A percentile compares a stretch with the other conserved stretches of the same genome.
phyloP scores from a whole-genome alignment of 2,888 invertebrate genomes.

The Julus scanicus region DNA sequence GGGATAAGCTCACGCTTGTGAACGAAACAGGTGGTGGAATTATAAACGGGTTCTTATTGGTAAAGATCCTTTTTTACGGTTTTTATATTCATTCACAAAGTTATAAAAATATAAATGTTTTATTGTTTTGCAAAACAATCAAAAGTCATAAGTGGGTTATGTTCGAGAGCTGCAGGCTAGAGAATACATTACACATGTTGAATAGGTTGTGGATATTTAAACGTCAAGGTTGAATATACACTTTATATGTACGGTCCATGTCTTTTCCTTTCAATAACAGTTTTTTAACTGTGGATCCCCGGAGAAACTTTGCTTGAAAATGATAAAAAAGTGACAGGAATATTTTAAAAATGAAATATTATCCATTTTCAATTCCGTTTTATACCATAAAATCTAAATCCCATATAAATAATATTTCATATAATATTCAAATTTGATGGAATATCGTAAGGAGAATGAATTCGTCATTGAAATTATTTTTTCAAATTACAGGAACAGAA shows the following conservation, averaged over 20 bases:
- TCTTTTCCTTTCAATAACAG: background rate
- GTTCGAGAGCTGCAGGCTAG: background rate
- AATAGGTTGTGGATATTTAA: background rate
- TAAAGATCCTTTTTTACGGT: background rate
- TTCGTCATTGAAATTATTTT: too few relatives aligned
- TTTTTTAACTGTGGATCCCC: too few relatives aligned
- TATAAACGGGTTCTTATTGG: background rate
- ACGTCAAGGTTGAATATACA: background rate
- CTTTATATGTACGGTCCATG: background rate
- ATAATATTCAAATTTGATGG: too few relatives aligned
- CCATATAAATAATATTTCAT: too few relatives aligned
- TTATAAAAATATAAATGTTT: background rate
- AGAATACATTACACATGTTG: background rate
- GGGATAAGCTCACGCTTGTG: constrained; percentile 13
- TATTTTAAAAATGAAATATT: too few relatives aligned
- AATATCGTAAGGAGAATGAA: too few relatives aligned
- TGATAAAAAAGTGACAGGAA: too few relatives aligned
- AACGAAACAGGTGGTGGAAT: background rate
- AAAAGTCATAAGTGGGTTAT: background rate
- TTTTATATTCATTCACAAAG: background rate
- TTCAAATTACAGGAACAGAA: too few relatives aligned
- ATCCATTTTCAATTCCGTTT: too few relatives aligned
- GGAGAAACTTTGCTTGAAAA: too few relatives aligned
- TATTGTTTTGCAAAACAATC: background rate
- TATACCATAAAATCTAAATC: too few relatives aligned